Evolutionary conservation across 2,797 vertebrate genomes (phyloP), one percentile per base, ranked within the genome.

Genomic region (Prunella strophiata): DNA sequence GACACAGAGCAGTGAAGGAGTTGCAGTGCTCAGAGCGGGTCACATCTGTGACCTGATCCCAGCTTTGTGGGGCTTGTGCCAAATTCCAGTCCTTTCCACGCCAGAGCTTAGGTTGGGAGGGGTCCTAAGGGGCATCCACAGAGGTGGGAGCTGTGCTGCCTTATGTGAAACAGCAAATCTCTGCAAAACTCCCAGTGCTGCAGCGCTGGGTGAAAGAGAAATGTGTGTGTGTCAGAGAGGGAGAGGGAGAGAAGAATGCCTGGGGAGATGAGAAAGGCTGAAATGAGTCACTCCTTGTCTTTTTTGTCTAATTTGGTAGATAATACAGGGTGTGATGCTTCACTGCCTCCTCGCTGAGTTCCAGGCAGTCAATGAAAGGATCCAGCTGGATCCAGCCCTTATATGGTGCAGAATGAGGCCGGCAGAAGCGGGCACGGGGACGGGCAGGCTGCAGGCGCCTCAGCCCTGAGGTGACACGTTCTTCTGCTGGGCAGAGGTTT

Each of bases 271-370:
- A 57, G 85, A 89, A 89, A 51, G 78, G 61, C 68, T 89, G 78
- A 86, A 87, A 72, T 91, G 78, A 95, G 68, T 93, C 89, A 94
- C 63, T 85, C 70, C 32, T 71, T 3, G 0, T 70, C 59, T 91
- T 94, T 96, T 93, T 92, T 74, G 73, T 95, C 93, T 94, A 83
- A 91, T 94, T 93, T 77, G 65, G 78, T 87, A 85, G 81, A 43
- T 88, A 83, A 77, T 32, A 54, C 50, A 25, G 84, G 65, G 72
- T 68, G 75, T 27, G 94, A 94, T 72, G 79, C 78, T 92, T 54
- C 59, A 7, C 74, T 84, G 91, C 65, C 87, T 94, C 52, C 68
- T 79, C 68, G 15, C 70, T 26, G 73, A 61, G 38, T 36, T 84
- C 63, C 78, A 32, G 72, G 54, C 82, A 65, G 91, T 77, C 85